Percentiles rank a stretch among this genome's conserved stretches.
phyloP scores from a whole-genome alignment of 2,888 invertebrate genomes.

The Boloria euphrosyne region DNA sequence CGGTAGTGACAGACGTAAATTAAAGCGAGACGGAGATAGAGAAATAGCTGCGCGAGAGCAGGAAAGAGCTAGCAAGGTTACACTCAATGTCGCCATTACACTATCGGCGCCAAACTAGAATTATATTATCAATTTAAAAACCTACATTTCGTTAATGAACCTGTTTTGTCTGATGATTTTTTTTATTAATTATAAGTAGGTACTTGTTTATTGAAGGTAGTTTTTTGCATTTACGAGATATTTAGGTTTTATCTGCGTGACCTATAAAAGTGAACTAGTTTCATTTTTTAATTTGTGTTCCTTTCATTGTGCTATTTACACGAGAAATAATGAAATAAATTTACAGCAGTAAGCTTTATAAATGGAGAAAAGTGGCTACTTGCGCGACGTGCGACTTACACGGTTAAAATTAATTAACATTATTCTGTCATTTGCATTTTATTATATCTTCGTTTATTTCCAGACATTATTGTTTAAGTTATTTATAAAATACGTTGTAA shows the following conservation, averaged over 20 bases:
- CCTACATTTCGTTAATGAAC: conserved; percentile 37
- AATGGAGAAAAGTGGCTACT: not conserved
- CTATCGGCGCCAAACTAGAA: conserved; percentile 46
- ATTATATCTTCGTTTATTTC: conserved; percentile 23
- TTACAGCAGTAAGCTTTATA: not conserved
- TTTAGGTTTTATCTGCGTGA: conserved; percentile 24
- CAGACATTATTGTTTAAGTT: conserved; percentile 13
- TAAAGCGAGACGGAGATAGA: conserved; percentile 54
- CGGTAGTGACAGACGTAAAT: conserved; percentile 64
- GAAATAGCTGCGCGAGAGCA: conserved; percentile 50
- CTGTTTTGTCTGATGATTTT: conserved; percentile 36
- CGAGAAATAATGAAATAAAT: not conserved
- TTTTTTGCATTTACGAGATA: conserved; percentile 32
- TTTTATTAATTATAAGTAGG: conserved; percentile 31
- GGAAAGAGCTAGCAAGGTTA: conserved; percentile 69
- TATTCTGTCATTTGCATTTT: conserved; percentile 12
- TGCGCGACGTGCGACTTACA: not conserved
- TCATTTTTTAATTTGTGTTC: conserved; percentile 6
- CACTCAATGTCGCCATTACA: conserved; percentile 66
- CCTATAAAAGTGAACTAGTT: conserved; percentile 28
- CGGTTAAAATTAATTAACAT: not conserved
- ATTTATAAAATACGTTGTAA: conserved; percentile 22
- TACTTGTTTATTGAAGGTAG: conserved; percentile 33
- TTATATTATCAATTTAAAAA: conserved; percentile 39
- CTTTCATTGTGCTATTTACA: not conserved